Base-by-base conservation (phyloP, 1,140 invertebrate species). In the Diprion similis region DNA sequence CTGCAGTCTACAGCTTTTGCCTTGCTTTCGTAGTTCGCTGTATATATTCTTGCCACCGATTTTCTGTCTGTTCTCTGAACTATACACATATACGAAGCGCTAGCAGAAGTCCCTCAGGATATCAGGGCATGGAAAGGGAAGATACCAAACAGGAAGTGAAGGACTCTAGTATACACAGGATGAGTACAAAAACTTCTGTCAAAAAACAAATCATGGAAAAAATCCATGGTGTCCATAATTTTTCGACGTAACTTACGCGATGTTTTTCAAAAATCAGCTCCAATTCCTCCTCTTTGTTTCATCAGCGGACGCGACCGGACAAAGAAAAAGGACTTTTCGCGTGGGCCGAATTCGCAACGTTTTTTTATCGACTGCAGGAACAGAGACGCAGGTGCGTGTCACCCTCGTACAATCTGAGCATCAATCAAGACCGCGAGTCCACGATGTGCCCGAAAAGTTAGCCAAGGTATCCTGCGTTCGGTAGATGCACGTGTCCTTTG, bases 331-430 rank as follows among this genome's bases (percentile, higher is more conserved):
- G 6, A 1, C 6, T 37, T 37, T 4, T 37, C 2, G 24, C 24
- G 24, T 37, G 24, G 24, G 6, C 6, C 6, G 24, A 6, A 6
- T 37, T 37, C 24, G 24, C 13, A 15, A 7, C 59, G 8, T 64
- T 64, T 1, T 15, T 15, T 64, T 17, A 18, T 64, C 59, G 59
- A 18, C 59, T 64, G 1, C 17, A 15, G 72, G 70, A 75, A 71
- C 64, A 67, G 71, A 78, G 79, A 76, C 84, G 65, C 84, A 85
- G 84, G 83, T 85, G 84, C 73, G 73, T 82, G 78, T 82, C 80
- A 76, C 74, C 71, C 72, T 77, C 75, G 78, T 79, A 79, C 82
- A 85, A 85, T 85, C 79, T 83, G 80, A 79, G 77, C 81, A 83
- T 85, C 84, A 84, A 85, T 85, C 82, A 83, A 78, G 75, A 79